Base-by-base conservation (phyloP, 2,113 vertebrate genomes). In the Corydoras sp. region DNA sequence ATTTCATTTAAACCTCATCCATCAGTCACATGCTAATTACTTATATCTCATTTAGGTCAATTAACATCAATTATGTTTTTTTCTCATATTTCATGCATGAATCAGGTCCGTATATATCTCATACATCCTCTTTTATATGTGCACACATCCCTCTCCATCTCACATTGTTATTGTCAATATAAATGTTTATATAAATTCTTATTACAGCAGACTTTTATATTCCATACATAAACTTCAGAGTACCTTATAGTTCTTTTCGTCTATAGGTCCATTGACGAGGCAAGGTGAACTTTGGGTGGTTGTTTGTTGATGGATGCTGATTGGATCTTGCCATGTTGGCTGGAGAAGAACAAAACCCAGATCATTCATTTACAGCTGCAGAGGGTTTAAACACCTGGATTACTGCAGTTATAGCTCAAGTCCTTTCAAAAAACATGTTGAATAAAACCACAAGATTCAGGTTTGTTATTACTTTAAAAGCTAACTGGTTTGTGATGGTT, bases 241-340 rank as follows among this genome's bases (percentile, higher is more conserved):
- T 85, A 94, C 93, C 91, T 79, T 86, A 74, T 83, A 54, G 0
- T 89, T 87, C 2, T 93, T 88, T 9, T 88, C 89, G 72, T 91
- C 92, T 61, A 91, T 79, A 62, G 89, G 87, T 54, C 92, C 93
- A 35, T 93, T 95, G 75, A 86, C 82, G 74, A 92, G 82, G 29
- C 88, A 62, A 2, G 91, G 76, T n/a, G 87, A 86, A 70, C 92
- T 91, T 72, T 91, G 90, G 9, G 86, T 87, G 78, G 92, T 80
- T 3, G 85, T 72, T 64, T 92, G 90, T 78, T 89, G 87, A 0
- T 92, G 93, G 67, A 86, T 86, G 62, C 88, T 88, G 77, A 92
- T 85, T 83, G 88, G 88, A 81, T 90, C 93, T 59, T 91, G 92
- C 94, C 93, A 93, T 3, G 84, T 89, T 75, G 87, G 81, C 94